These are phyloP conservation scores for Pedicia rivosa DNA, from an alignment of 2,888 invertebrate species.

Conservation along the genomic window DNA sequence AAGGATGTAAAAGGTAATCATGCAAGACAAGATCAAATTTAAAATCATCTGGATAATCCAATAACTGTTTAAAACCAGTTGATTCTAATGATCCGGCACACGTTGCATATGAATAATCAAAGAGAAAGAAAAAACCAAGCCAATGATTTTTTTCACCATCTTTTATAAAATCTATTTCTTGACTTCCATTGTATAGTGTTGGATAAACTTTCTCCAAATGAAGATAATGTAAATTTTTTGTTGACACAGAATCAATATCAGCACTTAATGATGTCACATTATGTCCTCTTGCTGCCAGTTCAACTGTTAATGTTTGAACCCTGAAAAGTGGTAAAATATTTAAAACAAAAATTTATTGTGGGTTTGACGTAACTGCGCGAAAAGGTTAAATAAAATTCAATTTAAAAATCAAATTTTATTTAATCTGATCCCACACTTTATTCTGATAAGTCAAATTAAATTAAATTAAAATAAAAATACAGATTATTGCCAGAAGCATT, in stretches of 20 bases:
- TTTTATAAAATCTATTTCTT: neutral
- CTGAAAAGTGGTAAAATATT: too few relatives aligned
- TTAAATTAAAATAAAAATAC: too few relatives aligned
- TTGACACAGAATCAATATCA: constrained; percentile 7
- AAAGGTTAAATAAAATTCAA: too few relatives aligned
- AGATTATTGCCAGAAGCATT: too few relatives aligned
- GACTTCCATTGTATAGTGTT: neutral
- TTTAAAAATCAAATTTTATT: too few relatives aligned
- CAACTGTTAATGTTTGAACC: constrained; percentile 8
- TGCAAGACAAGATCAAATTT: constrained; percentile 21
- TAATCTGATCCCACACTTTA: too few relatives aligned
- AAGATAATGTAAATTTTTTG: constrained; percentile 10
- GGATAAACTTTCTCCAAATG: constrained; percentile 7
- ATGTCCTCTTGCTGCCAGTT: constrained; percentile 11
- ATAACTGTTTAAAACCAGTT: constrained; percentile 16
- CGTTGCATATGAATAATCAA: neutral
- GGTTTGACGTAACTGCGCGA: too few relatives aligned
- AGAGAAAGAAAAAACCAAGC: neutral
- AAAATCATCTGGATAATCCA: constrained; percentile 18
- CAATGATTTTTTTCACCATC: neutral
- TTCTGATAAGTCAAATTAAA: too few relatives aligned
- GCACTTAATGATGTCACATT: constrained; percentile 12
- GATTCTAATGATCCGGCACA: constrained; percentile 12
- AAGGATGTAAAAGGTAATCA: constrained; percentile 20
- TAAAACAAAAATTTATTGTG: too few relatives aligned